Evolutionary conservation across 2,888 invertebrate genomes (phyloP), one percentile per base, ranked within the genome.

Genomic region (Carcina quercana): DNA sequence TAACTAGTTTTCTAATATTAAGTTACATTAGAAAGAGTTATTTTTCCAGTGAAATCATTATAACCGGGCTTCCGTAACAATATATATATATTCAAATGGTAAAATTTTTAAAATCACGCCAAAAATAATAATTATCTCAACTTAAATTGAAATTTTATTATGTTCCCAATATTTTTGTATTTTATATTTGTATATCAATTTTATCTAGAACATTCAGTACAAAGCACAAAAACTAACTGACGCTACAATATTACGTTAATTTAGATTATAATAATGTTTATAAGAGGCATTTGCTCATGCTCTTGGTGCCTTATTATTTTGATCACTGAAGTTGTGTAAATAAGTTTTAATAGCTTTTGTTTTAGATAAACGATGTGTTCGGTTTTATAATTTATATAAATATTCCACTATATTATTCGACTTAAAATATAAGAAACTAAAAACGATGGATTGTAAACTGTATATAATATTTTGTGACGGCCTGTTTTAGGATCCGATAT

Each of bases 261-360:
- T 12, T 13, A 28, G 20, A 15, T 28, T 19, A 30, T 7, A 35
- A 35, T 28, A 30, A 38, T 40, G 45, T 48, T 41, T 40, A 46
- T 42, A 36, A 43, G 47, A 57, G 53, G 56, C 48, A 35, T 49
- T 54, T 56, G 59, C 58, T 66, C 57, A 60, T 51, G 45, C 51
- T 43, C 45, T 52, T 53, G 67, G 71, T 72, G 70, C 71, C 72
- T 73, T 71, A 66, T 55, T 50, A 52, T 58, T n/a, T 51, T 53
- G 43, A 45, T 10, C 27, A 30, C 10, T 12, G 19, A 8, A 30
- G 12, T 13, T 37, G 37, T 48, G 50, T 49, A 51, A 50, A 53
- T 53, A 48, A 42, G 42, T 39, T 38, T 32, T 47, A 45, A 43
- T 45, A 41, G 43, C 34, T 25, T 43, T 25, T 19, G 32, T 32